These are phyloP conservation scores for Corythornis cristatus DNA, from an alignment of 2,113 vertebrate species.

Conservation along the genomic window DNA sequence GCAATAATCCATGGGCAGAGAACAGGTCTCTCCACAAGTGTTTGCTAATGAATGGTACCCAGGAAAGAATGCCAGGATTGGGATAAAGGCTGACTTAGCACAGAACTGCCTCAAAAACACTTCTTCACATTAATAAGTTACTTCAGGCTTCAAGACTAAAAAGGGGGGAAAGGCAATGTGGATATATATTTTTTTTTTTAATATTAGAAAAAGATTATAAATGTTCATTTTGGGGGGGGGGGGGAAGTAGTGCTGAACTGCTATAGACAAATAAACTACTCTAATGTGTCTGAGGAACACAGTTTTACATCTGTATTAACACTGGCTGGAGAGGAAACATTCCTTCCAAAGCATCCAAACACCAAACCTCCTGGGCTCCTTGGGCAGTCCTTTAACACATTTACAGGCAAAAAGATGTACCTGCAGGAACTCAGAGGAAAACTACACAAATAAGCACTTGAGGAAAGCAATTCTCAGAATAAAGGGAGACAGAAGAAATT, in stretches of 20 bases:
- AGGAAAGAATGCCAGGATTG: not conserved
- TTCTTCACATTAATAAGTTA: not conserved
- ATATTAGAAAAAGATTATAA: not conserved
- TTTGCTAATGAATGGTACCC: not conserved
- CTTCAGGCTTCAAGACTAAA: not conserved
- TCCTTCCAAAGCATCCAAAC: not conserved
- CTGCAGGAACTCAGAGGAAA: not conserved
- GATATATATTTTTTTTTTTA: not conserved
- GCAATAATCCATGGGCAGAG: not conserved
- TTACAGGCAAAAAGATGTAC: not conserved
- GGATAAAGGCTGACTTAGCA: not conserved
- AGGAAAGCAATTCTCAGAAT: not conserved
- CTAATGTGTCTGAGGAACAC: not conserved
- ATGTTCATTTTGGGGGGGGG: not conserved
- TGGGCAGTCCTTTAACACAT: not conserved
- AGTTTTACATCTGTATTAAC: not conserved
- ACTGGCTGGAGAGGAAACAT: not conserved
- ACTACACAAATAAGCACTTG: not conserved
- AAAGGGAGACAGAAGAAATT: not conserved
- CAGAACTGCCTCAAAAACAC: not conserved
- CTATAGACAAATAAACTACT: not conserved
- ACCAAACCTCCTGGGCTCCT: not conserved
- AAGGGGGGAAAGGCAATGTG: not conserved
- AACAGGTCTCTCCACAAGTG: not conserved
- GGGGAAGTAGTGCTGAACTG: fast-evolving